Base-by-base conservation (phyloP, 2,797 vertebrate species). In the Aselliscus stoliczkanus region DNA sequence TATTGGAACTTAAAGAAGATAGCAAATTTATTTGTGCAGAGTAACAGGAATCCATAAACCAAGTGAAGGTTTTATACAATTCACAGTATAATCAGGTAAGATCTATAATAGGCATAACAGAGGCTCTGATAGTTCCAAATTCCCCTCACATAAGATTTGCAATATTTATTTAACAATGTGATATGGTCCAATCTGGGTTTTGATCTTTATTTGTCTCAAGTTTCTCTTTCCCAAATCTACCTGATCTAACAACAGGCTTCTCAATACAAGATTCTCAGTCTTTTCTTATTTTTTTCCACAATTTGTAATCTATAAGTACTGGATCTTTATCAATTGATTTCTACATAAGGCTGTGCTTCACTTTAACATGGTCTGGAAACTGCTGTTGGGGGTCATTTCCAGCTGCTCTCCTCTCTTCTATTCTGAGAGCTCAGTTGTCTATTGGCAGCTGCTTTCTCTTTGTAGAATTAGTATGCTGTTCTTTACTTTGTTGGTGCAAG, bases 381-480 rank as follows among this genome's bases (percentile, higher is more conserved):
- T 94, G 73, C 90, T 95, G 39, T 95, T 69, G 58, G 64, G 67
- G 82, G 81, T 54, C 31, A 50, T 93, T 85, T 95, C 81, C 83
- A 90, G 95, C 80, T 96, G 69, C 75, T 93, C 25, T 93, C 87
- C 94, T 73, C 54, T 76, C 80, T 90, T 93, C 69, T 94, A 85
- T 93, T 96, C 62, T 92, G 85, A 96, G 88, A 93, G 70, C 25
- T 72, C 67, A 42, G 25, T 62, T 86, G 47, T 93, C 64, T 91
- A 39, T 37, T 70, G 29, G 84, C 88, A 94, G 89, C 73, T 96
- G 84, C 62, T 75, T 88, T 95, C 76, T 90, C 72, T 92, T 64
- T 34, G 27, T n/a, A 90, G 64, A 95, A 96, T 97, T 95, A 94
- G 34, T 82, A 77, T 90, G 91, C 69, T 87, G 58, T 90, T 92